phyloP scores from a whole-genome alignment of 2,888 invertebrate species.

The Xestia ashworthii region DNA sequence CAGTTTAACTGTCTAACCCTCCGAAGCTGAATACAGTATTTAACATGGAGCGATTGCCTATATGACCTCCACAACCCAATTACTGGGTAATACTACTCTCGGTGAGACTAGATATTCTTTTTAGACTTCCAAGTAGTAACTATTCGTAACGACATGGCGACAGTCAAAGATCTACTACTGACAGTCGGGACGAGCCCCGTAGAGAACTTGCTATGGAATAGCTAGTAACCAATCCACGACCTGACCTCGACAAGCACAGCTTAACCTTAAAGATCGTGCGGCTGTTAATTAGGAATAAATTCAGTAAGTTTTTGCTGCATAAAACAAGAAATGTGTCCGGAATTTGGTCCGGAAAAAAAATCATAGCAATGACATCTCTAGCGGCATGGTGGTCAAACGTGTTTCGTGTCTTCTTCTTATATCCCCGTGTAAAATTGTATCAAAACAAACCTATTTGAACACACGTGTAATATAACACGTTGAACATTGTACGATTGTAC shows the following conservation, averaged over 20 bases:
- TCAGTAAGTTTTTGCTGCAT: neutral
- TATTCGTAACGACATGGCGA: neutral
- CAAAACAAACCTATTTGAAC: constrained; percentile 1
- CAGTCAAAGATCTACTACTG: neutral
- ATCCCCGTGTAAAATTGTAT: neutral
- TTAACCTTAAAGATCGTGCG: neutral
- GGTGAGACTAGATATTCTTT: neutral
- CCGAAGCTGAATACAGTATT: neutral
- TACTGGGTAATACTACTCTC: neutral
- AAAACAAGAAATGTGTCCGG: neutral
- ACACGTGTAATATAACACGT: neutral
- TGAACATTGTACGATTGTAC: neutral
- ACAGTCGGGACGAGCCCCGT: neutral
- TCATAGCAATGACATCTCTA: neutral
- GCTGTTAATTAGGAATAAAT: neutral
- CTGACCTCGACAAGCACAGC: neutral
- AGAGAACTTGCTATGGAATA: neutral
- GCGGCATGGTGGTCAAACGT: constrained; percentile 7
- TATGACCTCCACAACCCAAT: neutral
- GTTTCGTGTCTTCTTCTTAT: constrained; percentile 10
- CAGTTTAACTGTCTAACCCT: neutral
- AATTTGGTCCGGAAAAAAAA: neutral
- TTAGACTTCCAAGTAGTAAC: neutral
- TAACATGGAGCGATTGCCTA: neutral
- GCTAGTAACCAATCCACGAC: neutral